Evolutionary conservation across 2,888 invertebrate genomes (phyloP).

Genomic region (Acholoe squamosa): DNA sequence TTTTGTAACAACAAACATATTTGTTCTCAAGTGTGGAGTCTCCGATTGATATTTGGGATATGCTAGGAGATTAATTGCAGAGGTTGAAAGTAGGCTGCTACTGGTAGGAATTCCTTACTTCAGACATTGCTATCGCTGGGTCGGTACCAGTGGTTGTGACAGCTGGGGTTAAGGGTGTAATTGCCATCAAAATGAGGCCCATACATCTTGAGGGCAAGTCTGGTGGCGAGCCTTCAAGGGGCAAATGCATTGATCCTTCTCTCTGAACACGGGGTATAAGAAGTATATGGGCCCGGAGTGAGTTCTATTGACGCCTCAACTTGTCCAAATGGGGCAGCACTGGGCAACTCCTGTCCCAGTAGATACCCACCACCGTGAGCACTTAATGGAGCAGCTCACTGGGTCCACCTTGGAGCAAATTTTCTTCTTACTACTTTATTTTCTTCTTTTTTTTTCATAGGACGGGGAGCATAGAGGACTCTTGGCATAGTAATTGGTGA

Average conservation of each 20-base stretch:
- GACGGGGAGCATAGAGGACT: not conserved
- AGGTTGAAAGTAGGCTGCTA: no score
- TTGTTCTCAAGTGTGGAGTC: no score
- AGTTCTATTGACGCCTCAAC: not conserved
- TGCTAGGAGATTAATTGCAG: no score
- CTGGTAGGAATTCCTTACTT: no score
- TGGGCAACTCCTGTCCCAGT: not conserved
- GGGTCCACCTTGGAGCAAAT: not conserved
- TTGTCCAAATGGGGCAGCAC: not conserved
- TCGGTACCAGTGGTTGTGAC: not conserved
- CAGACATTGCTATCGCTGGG: not conserved
- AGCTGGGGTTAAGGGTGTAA: slow-evolving; percentile 13
- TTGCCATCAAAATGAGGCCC: slow-evolving; percentile 3
- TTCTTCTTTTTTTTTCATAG: no score
- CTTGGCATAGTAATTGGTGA: slow-evolving; percentile 2
- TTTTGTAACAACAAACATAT: no score
- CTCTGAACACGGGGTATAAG: not conserved
- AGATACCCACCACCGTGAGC: not conserved
- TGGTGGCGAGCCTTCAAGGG: not conserved
- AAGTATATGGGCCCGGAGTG: not conserved
- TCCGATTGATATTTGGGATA: no score
- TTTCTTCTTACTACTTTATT: no score
- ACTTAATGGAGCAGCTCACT: not conserved
- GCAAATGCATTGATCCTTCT: not conserved
- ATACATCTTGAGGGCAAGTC: not conserved